Evolutionary conservation across 1,140 invertebrate species (phyloP), one percentile per base, ranked within the genome.

Genomic region (Colletes latitarsis): DNA sequence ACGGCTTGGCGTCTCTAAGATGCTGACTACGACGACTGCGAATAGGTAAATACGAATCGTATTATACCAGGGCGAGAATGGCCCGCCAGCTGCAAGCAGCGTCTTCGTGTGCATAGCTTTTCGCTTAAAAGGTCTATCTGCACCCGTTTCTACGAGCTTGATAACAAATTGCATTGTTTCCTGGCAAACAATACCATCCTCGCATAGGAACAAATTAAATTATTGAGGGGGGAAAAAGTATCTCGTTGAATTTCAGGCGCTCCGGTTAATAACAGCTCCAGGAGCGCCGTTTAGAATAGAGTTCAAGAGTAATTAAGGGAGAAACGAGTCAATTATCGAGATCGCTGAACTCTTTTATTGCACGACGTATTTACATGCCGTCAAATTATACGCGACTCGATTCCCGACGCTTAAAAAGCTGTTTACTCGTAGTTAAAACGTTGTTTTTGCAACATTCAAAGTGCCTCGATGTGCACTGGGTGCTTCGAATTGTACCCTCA

Each of bases 31-130:
- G 15, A 66, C 76, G 41, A 69, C 49, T 57, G 30, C 76, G 75
- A 73, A 72, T 82, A 64, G 81, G 81, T 82, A 82, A 82, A 82
- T 82, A 80, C 77, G 81, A 74, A 70, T 67, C 63, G 68, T 71
- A 79, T 82, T 82, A 72, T 68, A 21, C 62, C 30, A 57, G n/a
- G 30, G 58, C 12, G 75, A 71, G 67, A 71, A 77, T 53, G 49
- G 49, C n/a, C 19, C 49, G 55, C 12, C n/a, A 72, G n/a, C 15
- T 14, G 39, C 19, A n/a, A 52, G 49, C 46, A 39, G n/a, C 14
- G 57, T 63, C 49, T 52, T 17, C 60, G n/a, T 14, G 43, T 53
- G 49, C 60, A 39, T n/a, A 46, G 39, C 30, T 30, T 9, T 10
- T 57, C 60, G 60, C 41, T 49, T 57, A 72, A 79, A 79, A 66